Base-by-base conservation (phyloP, 2,797 vertebrate species). In the Leptatherina wallacei region DNA sequence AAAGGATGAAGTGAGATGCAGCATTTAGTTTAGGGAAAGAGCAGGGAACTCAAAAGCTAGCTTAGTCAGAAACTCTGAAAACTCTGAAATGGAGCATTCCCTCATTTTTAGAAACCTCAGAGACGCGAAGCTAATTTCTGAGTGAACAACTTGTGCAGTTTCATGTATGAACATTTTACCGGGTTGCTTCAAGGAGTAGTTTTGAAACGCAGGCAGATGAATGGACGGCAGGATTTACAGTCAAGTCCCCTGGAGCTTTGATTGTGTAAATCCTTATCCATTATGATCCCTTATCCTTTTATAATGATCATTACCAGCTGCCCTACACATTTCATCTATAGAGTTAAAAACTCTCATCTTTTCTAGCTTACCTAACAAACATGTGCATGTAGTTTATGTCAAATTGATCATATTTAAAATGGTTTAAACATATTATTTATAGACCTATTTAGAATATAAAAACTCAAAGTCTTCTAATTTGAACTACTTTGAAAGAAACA, bases 211-310 rank as follows among this genome's bases (percentile, higher is more conserved):
- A 55, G 49, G 13, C 47, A 32, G 36, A 18, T 68, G 35, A 75
- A 52, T 63, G 58, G 51, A 69, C 0, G 4, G 38, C n/a, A 52
- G 62, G 33, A 75, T 71, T 76, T 68, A 54, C 38, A 40, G 66
- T 65, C 2, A 22, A 70, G 65, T 49, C 54, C 59, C 51, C 32
- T 57, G 42, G 27, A 66, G 63, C 20, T 40, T 83, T 65, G 11
- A 62, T 64, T 29, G 36, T 68, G 33, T 60, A 72, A 51, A 79
- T 2, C 74, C 11, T 49, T 49, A 57, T 57, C 18, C 76, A 58
- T 72, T 75, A 60, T 74, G 29, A 64, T 54, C 29, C 16, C 0
- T 2, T n/a, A 54, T 40, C 40, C 18, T 61, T 27, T 63, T 20
- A 68, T 32, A 36, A 54, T 54, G 11, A 13, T 12, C 51, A 27